phyloP scores from a whole-genome alignment of 2,888 invertebrate genomes.

The Cephus spinipes region DNA sequence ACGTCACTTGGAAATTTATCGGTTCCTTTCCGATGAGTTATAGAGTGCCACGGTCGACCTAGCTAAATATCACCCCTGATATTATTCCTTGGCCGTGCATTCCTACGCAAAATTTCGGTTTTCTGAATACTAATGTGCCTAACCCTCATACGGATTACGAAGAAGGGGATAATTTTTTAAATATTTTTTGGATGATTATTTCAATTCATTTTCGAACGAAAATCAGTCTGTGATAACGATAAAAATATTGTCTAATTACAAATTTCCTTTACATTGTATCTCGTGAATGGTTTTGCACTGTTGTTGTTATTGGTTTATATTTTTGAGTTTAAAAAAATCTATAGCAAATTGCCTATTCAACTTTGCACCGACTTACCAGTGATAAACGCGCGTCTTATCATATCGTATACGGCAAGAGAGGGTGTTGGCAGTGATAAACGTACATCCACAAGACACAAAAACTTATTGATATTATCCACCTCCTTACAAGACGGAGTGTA shows the following conservation, averaged over 20 bases:
- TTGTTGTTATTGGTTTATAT: neutral
- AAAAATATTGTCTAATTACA: no score
- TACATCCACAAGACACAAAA: neutral
- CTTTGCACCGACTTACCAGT: neutral
- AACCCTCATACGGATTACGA: neutral
- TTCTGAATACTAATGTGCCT: neutral
- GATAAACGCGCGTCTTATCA: neutral
- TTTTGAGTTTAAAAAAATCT: neutral
- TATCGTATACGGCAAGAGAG: neutral
- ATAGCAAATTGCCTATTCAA: neutral
- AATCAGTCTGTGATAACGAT: neutral
- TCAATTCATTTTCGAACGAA: neutral
- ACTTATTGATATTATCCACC: neutral
- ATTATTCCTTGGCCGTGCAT: neutral
- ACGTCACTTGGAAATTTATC: constrained; percentile 19
- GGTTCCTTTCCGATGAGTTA: constrained; percentile 15
- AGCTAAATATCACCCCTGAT: neutral
- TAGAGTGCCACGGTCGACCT: neutral
- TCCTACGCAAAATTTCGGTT: neutral
- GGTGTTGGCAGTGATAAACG: neutral
- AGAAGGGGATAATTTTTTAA: neutral
- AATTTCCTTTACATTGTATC: no score
- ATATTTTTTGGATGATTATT: neutral
- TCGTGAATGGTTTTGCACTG: neutral
- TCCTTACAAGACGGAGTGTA: neutral